Base-by-base conservation (phyloP, 2,797 vertebrate species). In the Rhyacichthys aspro region DNA sequence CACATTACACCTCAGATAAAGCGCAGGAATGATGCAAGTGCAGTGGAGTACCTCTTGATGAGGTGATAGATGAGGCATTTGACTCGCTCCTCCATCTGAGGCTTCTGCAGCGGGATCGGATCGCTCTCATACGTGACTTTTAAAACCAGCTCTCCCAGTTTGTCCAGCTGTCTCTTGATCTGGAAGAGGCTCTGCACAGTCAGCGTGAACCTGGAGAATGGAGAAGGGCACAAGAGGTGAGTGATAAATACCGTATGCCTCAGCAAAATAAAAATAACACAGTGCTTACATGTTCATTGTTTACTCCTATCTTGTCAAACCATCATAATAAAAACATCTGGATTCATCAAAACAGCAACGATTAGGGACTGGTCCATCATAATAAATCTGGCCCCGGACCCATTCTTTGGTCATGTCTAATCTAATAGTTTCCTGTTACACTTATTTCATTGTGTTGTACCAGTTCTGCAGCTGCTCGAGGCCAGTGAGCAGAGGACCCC, bases 401-500 rank as follows among this genome's bases (percentile, higher is more conserved):
- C n/a, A 28, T 28, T 5, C 23, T 28, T 28, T 28, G 23, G 23
- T 5, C 23, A 6, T 28, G 4, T 28, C 23, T n/a, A n/a, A n/a
- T 5, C 12, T 14, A 41, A 41, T 3, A 12, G n/a, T n/a, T n/a
- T n/a, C 12, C 14, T n/a, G 14, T 41, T 14, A 14, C 14, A 7
- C 14, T n/a, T 41, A 3, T 41, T 14, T 14, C 1, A n/a, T 18
- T 0, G 37, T 9, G 16, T 44, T 32, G 32, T 94, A 98, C 97
- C 97, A 99, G 79, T 93, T 96, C 85, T 99, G 96, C 70, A 98
- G 94, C 85, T 96, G 97, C 64, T 98, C 97, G 23, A 98, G 93
- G 39, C 95, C 94, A 0, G 91, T 93, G 1, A 96, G 93, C 58
- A 94, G 90, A 0, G 97, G 97, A 12, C 97, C 96, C 1, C 97